Percentiles rank a stretch among this genome's conserved stretches.
Conservation (phyloP, 2,113 vertebrate species). For the Odocoileus virginianus region DNA sequence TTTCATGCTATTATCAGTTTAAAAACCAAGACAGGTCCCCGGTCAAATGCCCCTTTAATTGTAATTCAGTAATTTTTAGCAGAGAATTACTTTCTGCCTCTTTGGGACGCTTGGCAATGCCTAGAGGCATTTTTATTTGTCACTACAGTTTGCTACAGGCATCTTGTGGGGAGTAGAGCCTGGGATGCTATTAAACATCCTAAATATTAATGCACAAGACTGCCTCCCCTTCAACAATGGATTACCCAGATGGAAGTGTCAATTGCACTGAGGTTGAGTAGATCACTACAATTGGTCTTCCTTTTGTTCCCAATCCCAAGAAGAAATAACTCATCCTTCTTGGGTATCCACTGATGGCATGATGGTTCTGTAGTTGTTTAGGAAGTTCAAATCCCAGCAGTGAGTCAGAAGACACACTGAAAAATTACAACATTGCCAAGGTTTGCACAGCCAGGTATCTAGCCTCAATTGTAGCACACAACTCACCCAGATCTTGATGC, state of each 20-base stretch:
- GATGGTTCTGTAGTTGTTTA: conserved; percentile 70
- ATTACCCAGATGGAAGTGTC: neutral
- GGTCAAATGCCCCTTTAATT: neutral
- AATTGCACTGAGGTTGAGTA: neutral
- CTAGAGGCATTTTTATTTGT: neutral
- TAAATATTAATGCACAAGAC: neutral
- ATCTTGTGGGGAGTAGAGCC: neutral
- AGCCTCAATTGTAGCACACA: accelerated
- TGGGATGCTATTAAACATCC: neutral
- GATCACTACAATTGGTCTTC: neutral
- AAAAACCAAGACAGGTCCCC: neutral
- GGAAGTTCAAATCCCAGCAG: conserved; percentile 85
- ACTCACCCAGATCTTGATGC: conserved; percentile 97
- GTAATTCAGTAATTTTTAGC: neutral
- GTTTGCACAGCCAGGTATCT: neutral
- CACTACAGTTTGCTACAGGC: neutral
- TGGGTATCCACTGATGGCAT: neutral
- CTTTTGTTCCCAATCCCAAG: neutral
- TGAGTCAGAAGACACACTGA: conserved; percentile 74
- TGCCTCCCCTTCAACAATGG: neutral
- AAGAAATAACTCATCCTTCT: neutral
- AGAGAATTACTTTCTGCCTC: neutral
- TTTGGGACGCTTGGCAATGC: accelerated
- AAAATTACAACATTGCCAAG: conserved; percentile 74
- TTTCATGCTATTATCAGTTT: neutral